Conservation (phyloP, 2,888 invertebrate genomes). For the Ornithoptera priamus region DNA sequence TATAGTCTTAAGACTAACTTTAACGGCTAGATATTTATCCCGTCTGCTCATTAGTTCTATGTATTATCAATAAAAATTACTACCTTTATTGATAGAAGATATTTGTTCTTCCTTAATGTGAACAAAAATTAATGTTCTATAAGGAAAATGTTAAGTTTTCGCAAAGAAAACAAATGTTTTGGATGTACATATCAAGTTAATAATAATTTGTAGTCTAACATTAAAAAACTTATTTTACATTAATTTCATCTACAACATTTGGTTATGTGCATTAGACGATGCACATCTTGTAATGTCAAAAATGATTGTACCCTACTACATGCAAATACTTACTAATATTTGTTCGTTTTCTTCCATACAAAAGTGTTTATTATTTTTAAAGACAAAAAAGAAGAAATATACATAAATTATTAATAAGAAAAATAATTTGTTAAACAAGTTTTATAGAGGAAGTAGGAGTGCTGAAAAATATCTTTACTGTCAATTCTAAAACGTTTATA, state of each 20-base stretch:
- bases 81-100: not conserved
- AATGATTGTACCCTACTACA: too few species aligned
- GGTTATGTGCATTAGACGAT: too few species aligned
- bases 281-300: too few species aligned
- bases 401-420: not conserved
- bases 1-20: constrained; percentile 82
- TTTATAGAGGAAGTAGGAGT: not conserved
- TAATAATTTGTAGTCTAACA: too few species aligned
- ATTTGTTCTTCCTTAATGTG: too few species aligned
- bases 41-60: constrained; percentile 63
- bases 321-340: too few species aligned
- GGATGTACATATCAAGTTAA: constrained; percentile 13
- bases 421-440: not conserved
- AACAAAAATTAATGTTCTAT: not conserved
- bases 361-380: too few species aligned
- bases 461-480: constrained; percentile 11
- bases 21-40: constrained; percentile 67
- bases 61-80: not conserved
- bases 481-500: constrained; percentile 23
- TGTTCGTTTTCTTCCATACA: too few species aligned
- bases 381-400: too few species aligned
- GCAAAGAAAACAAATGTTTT: not conserved
- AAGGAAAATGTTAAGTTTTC: not conserved
- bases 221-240: too few species aligned
- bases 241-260: too few species aligned